phyloP scores from a whole-genome alignment of 2,113 vertebrate species.

The Chaetops frenatus region DNA sequence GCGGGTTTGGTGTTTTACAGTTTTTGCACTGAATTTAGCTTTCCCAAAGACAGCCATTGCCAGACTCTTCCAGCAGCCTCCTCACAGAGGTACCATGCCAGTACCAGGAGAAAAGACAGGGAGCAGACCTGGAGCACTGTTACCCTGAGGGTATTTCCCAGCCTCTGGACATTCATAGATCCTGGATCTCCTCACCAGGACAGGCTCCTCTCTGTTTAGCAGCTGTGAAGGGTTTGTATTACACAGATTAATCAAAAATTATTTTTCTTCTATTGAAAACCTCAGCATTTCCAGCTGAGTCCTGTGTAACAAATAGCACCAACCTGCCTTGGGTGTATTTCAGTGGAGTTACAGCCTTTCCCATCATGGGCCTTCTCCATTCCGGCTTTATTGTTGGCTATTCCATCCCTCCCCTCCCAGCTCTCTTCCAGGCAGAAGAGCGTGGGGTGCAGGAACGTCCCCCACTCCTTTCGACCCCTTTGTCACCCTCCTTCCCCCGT shows the following conservation, averaged over 20 bases:
- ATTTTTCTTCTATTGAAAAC: not conserved
- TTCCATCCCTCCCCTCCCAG: not conserved
- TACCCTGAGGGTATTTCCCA: not conserved
- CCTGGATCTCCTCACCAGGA: not conserved
- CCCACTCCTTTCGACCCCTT: not conserved
- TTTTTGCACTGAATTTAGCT: not conserved
- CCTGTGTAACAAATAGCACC: not conserved
- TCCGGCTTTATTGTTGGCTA: fast-evolving
- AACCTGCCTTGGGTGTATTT: not conserved
- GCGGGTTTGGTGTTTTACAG: fast-evolving
- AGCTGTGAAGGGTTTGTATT: not conserved
- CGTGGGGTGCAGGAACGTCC: not conserved
- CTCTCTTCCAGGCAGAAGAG: not conserved
- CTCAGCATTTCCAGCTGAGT: not conserved
- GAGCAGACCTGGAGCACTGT: not conserved
- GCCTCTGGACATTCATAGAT: not conserved
- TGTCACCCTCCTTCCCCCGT: not conserved
- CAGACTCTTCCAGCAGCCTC: not conserved
- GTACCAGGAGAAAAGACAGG: not conserved
- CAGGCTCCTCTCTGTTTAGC: not conserved
- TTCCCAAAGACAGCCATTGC: not conserved
- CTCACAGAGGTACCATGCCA: not conserved
- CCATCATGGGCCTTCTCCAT: not conserved
- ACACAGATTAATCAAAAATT: not conserved
- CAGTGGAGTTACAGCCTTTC: not conserved